Percentiles rank a stretch among this genome's conserved stretches.
Evolutionary conservation across 2,888 invertebrate species (phyloP).

Genomic region (Brachypterus glaber): DNA sequence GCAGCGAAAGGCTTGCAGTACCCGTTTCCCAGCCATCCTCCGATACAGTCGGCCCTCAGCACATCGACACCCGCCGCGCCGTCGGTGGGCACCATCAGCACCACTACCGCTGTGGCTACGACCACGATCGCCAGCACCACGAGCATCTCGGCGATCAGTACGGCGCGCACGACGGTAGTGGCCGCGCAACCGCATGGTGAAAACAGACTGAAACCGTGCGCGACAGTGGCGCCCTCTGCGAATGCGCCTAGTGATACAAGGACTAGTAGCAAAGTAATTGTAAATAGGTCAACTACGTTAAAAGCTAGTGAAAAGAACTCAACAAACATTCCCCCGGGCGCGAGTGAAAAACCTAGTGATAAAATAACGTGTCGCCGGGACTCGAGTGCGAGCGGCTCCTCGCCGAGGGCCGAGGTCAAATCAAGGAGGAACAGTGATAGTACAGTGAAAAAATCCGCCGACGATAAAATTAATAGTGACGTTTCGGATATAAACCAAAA

Average conservation of each 20-base stretch:
- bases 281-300: slow-evolving; percentile 35
- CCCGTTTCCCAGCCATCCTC: slow-evolving; percentile 71
- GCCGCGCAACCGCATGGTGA: slow-evolving; percentile 29
- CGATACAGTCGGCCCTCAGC: slow-evolving; percentile 38
- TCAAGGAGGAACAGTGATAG: slow-evolving; percentile 34
- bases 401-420: slow-evolving; percentile 29
- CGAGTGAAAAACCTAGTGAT: slow-evolving; percentile 22
- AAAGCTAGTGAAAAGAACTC: slow-evolving; percentile 24
- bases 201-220: slow-evolving; percentile 32
- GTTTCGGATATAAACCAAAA: slow-evolving; percentile 27
- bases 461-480: slow-evolving; percentile 31
- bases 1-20: slow-evolving; percentile 57
- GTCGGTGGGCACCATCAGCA: slow-evolving; percentile 39
- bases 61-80: slow-evolving; percentile 27
- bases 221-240: slow-evolving; percentile 12
- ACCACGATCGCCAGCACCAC: slow-evolving; percentile 30
- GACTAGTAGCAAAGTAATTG: slow-evolving; percentile 37
- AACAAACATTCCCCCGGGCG: slow-evolving; percentile 23
- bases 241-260: slow-evolving; percentile 34
- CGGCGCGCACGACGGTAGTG: slow-evolving; percentile 21
- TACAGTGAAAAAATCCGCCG: slow-evolving; percentile 29
- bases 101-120: slow-evolving; percentile 12
- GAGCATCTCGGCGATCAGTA: slow-evolving; percentile 28
- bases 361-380: slow-evolving; percentile 29
- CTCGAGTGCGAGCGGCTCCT: slow-evolving; percentile 24